Evolutionary conservation across 2,797 vertebrate genomes (phyloP).

Genomic region (Pristis pectinata): DNA sequence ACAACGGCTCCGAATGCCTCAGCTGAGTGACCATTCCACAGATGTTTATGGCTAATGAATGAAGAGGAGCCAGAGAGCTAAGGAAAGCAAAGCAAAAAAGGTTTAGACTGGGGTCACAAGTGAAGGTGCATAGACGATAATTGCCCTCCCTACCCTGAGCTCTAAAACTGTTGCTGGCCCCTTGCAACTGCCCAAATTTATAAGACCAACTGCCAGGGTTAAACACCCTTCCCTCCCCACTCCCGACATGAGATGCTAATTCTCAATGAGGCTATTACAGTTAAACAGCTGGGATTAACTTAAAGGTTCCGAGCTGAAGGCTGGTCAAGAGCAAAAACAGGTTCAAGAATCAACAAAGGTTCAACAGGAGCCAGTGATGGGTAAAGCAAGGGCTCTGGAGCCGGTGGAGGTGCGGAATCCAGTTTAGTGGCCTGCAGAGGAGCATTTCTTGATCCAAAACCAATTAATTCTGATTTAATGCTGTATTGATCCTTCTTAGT

Average conservation of each 20-base stretch:
- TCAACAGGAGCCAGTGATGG: background rate
- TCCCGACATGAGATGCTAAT: no score
- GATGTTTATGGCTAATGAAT: background rate
- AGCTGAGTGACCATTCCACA: background rate
- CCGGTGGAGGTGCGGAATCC: background rate
- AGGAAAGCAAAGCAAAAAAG: background rate
- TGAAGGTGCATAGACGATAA: no score
- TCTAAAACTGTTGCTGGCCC: no score
- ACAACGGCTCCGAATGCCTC: background rate
- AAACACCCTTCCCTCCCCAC: no score
- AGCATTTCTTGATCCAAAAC: background rate
- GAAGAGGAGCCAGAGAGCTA: background rate
- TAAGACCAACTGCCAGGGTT: no score
- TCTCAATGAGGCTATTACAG: background rate
- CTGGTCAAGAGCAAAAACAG: background rate
- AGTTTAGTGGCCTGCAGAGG: background rate
- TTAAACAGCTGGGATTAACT: background rate
- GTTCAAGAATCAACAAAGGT: background rate
- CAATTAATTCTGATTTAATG: background rate
- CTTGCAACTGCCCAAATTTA: no score
- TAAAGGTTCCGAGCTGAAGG: background rate
- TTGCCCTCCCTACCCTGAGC: no score
- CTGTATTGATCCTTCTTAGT: background rate
- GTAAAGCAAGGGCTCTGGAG: background rate
- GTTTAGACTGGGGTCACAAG: background rate